Evolutionary conservation across 2,888 invertebrate species (phyloP).

Genomic region (Trichacis sp.): DNA sequence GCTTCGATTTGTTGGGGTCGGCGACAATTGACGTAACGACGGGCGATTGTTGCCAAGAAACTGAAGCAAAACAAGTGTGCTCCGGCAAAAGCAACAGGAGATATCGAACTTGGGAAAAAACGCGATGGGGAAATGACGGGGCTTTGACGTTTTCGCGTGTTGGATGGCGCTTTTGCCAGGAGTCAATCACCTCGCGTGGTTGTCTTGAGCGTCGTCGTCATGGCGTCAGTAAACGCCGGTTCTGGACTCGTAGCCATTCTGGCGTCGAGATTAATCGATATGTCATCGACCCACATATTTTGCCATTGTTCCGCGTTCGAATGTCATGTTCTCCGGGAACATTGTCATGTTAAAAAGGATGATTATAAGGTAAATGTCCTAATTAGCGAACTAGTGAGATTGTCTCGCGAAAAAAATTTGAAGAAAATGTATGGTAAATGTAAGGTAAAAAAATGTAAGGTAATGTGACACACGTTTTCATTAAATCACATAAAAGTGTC

Average conservation of each 20-base stretch:
- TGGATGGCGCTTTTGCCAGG: conserved; percentile 4
- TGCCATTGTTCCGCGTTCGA: background rate
- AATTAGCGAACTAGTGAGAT: too few relatives aligned
- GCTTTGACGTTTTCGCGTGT: conserved; percentile 7
- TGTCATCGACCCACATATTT: conserved; percentile 51
- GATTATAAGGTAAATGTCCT: too few relatives aligned
- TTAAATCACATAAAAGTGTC: too few relatives aligned
- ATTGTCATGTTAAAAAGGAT: too few relatives aligned
- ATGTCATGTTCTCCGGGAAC: too few relatives aligned
- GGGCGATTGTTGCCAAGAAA: conserved; percentile 34
- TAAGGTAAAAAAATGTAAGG: too few relatives aligned
- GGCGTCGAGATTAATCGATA: conserved; percentile 57
- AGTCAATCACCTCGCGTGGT: conserved; percentile 38
- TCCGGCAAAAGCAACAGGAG: conserved; percentile 1
- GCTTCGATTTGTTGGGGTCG: background rate
- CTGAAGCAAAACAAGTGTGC: conserved; percentile 23
- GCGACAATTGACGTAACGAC: background rate
- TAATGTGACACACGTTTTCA: too few relatives aligned
- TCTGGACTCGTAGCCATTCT: conserved; percentile 46
- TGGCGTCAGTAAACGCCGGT: conserved; percentile 44
- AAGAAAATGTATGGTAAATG: too few relatives aligned
- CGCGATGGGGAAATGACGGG: conserved; percentile 18
- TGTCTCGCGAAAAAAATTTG: too few relatives aligned
- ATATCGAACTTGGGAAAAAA: background rate
- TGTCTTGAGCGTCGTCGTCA: conserved; percentile 33